Conservation (phyloP, 2,797 vertebrate genomes). For the Manis pentadactyla region DNA sequence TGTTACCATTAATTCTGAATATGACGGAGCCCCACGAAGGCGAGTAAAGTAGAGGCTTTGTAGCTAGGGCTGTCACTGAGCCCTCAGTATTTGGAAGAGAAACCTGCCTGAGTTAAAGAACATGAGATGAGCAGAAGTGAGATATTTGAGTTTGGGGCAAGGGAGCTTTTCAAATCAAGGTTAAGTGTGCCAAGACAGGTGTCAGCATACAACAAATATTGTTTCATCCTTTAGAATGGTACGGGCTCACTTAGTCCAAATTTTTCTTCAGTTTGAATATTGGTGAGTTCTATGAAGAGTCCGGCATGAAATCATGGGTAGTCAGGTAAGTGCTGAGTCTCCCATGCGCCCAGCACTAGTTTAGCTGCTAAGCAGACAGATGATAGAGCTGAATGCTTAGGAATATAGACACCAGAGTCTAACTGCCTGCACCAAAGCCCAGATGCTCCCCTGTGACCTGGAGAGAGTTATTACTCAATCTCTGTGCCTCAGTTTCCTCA, state of each 20-base stretch:
- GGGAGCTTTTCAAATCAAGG: not conserved
- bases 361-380: not conserved
- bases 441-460: not conserved
- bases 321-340: fast-evolving
- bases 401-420: not conserved
- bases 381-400: fast-evolving
- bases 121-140: not conserved
- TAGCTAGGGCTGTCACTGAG: not conserved
- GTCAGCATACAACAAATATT: not conserved
- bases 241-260: not conserved
- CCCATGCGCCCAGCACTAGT: not conserved
- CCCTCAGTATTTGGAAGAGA: not conserved
- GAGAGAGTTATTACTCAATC: not conserved
- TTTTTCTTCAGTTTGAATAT: not conserved
- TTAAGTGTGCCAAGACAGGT: not conserved
- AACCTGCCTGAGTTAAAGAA: not conserved
- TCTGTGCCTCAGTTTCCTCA: not conserved
- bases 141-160: not conserved
- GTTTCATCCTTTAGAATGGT: not conserved
- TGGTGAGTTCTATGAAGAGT: not conserved
- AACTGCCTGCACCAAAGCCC: too few species aligned
- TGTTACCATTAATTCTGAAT: not conserved
- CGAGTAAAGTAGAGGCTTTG: fast-evolving
- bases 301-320: not conserved
- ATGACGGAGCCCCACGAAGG: not conserved